Conservation (phyloP, 1,140 invertebrate species). For the Neodiprion fabricii region DNA sequence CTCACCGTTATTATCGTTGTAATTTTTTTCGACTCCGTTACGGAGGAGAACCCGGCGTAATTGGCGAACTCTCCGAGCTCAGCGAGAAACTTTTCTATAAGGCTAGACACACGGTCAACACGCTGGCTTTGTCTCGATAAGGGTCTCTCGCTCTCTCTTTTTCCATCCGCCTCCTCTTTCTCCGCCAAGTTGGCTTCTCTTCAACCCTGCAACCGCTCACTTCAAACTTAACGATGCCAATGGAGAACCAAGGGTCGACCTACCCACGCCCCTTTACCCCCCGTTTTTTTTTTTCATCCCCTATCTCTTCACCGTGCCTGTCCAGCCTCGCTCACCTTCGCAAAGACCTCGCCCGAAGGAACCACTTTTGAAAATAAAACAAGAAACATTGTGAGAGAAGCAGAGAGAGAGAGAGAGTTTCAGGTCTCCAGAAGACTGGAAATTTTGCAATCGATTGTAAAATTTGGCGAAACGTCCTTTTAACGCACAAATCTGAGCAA, state of each 20-base stretch:
- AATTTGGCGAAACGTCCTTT: too few relatives aligned
- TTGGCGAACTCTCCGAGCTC: constrained; percentile 2
- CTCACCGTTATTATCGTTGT: too few relatives aligned
- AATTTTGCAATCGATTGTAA: too few relatives aligned
- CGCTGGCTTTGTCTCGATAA: constrained; percentile 40
- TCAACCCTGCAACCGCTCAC: constrained; percentile 20
- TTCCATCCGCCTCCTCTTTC: constrained; percentile 14
- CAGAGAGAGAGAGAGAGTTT: too few relatives aligned
- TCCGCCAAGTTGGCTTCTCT: constrained; percentile 13
- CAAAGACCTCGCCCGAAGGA: neutral
- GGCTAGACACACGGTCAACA: constrained; percentile 45
- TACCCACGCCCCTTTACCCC: neutral
- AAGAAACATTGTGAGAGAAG: neutral
- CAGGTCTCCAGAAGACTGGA: too few relatives aligned
- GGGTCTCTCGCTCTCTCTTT: constrained; percentile 22
- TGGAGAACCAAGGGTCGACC: constrained; percentile 20
- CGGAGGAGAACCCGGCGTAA: neutral
- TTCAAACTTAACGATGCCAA: constrained; percentile 27
- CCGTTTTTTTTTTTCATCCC: neutral
- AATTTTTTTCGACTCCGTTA: too few relatives aligned
- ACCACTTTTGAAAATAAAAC: neutral
- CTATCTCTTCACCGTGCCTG: neutral
- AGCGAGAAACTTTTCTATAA: constrained; percentile 34
- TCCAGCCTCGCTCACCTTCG: neutral
- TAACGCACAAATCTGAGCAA: too few relatives aligned